phyloP scores from a whole-genome alignment of 2,113 vertebrate genomes.

The Canis aureus region DNA sequence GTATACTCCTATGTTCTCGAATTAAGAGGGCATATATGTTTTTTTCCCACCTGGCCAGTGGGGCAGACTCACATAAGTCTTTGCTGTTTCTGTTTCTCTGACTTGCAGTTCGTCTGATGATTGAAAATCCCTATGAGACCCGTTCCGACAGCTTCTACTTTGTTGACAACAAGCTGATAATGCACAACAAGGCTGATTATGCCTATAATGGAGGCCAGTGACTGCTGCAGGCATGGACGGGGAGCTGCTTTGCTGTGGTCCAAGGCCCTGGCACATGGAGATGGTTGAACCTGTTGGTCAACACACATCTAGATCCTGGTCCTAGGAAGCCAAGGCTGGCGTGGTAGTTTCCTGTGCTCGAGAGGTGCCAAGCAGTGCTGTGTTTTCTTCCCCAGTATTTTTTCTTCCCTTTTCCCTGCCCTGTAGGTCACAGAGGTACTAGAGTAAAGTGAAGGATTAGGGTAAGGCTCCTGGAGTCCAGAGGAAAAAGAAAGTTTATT shows the following conservation, averaged over 20 bases:
- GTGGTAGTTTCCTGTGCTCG: slow-evolving; percentile 23
- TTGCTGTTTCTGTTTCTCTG: slow-evolving; percentile 46
- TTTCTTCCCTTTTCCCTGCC: background rate
- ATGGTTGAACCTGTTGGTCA: slow-evolving; percentile 4
- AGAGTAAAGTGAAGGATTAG: slow-evolving; percentile 73
- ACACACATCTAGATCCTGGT: slow-evolving; percentile 26
- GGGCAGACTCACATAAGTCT: background rate
- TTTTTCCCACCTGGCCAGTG: background rate
- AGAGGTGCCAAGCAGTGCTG: slow-evolving; percentile 62
- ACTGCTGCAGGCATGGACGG: background rate
- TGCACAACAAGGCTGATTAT: slow-evolving; percentile 99
- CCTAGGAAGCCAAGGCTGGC: slow-evolving; percentile 5
- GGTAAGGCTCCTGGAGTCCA: slow-evolving; percentile 59
- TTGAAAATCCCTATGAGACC: slow-evolving; percentile 97
- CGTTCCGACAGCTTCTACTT: slow-evolving; percentile 99
- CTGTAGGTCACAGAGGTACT: slow-evolving; percentile 67
- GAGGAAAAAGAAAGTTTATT: slow-evolving; percentile 58
- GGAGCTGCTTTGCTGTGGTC: slow-evolving; percentile 65
- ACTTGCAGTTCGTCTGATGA: slow-evolving; percentile 96
- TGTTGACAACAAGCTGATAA: slow-evolving; percentile 99
- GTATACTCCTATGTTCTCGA: background rate
- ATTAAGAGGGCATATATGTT: background rate
- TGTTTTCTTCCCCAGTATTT: slow-evolving; percentile 52
- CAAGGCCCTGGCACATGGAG: slow-evolving; percentile 17
- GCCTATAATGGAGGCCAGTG: slow-evolving; percentile 98